Conservation (phyloP, 2,888 invertebrate species). For the Melitaea athalia region DNA sequence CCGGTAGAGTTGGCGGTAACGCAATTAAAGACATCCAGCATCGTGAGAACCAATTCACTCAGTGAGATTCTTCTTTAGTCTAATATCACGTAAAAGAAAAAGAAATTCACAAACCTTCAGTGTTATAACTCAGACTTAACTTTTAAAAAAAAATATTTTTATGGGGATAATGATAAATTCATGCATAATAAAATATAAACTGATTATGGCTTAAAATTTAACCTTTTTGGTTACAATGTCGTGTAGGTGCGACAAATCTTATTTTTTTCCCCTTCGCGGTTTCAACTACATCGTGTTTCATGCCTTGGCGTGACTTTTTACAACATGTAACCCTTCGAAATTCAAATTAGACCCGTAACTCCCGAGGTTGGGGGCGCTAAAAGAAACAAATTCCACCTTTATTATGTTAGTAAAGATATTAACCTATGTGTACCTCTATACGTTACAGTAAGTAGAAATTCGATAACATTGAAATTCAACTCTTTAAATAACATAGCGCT, state of each 20-base stretch:
- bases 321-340: no score
- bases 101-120: slow-evolving; percentile 27
- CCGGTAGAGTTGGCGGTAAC: slow-evolving; percentile 65
- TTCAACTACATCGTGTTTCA: no score
- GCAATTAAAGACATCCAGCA: slow-evolving; percentile 72
- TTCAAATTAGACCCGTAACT: no score
- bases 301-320: no score
- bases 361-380: no score
- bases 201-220: no score
- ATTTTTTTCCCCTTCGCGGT: no score
- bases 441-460: slow-evolving; percentile 51
- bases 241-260: no score
- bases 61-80: slow-evolving; percentile 52
- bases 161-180: no score
- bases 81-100: slow-evolving; percentile 43
- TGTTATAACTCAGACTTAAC: neutral
- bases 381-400: no score
- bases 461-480: slow-evolving; percentile 63
- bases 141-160: neutral
- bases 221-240: no score
- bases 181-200: no score
- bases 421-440: neutral
- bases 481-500: slow-evolving; percentile 52
- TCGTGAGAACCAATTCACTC: slow-evolving; percentile 66
- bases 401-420: neutral